These are phyloP conservation scores for Agrochola litura DNA, from an alignment of 2,888 invertebrate species.

Conservation along the genomic window DNA sequence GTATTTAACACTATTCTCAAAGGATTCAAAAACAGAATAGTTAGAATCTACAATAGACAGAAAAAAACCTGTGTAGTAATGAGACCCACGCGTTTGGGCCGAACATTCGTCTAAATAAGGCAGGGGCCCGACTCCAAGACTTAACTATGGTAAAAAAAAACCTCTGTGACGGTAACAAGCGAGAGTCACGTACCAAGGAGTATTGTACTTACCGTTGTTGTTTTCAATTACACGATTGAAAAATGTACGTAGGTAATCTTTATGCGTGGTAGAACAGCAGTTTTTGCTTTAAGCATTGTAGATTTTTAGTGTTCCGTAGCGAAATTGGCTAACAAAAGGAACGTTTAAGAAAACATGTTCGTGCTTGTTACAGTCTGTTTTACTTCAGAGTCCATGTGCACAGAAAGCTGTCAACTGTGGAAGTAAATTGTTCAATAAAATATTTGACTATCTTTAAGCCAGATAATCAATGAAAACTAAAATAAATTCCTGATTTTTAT, in stretches of 20 bases:
- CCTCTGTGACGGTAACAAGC: conserved; percentile 38
- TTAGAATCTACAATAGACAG: not conserved
- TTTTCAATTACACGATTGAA: conserved; percentile 52
- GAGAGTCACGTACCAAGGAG: conserved; percentile 49
- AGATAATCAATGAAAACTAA: not conserved
- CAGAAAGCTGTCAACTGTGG: not conserved
- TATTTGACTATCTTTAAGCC: not conserved
- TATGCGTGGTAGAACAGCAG: conserved; percentile 1
- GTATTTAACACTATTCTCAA: not conserved
- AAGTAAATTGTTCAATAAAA: not conserved
- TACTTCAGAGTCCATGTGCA: not conserved
- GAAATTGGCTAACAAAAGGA: conserved; percentile 28
- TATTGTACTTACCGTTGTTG: conserved; percentile 34
- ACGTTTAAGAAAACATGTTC: not conserved
- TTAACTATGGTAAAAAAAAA: conserved; percentile 44
- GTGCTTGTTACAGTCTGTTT: conserved; percentile 10
- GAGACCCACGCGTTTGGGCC: conserved; percentile 38
- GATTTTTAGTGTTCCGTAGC: conserved; percentile 5
- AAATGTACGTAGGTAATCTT: conserved; percentile 27
- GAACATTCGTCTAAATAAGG: conserved; percentile 44
- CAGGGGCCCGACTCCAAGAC: conserved; percentile 17
- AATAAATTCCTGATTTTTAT: too few relatives aligned
- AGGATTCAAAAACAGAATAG: conserved; percentile 3
- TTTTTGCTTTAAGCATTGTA: conserved; percentile 19
- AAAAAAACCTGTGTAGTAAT: conserved; percentile 42